Evolutionary conservation across 2,888 invertebrate species (phyloP).

Genomic region (Drosophila peninsularis): DNA sequence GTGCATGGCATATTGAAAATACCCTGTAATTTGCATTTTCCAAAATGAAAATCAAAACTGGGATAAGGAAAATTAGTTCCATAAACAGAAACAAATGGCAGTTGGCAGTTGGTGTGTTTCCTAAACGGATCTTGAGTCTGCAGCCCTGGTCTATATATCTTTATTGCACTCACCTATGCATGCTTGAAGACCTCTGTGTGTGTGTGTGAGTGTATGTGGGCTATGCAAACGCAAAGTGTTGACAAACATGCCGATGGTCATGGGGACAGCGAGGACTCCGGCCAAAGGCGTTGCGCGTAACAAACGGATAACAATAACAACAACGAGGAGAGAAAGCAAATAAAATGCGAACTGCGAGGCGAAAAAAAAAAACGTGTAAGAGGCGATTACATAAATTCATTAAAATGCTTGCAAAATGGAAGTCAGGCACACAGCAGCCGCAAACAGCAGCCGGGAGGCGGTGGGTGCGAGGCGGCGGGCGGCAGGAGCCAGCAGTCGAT

Average conservation of each 20-base stretch:
- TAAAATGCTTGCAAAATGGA: constrained; percentile 66
- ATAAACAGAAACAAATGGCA: too few species aligned
- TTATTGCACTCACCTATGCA: background rate
- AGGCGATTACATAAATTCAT: constrained; percentile 69
- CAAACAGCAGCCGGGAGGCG: constrained; percentile 14
- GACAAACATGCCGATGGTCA: constrained; percentile 50
- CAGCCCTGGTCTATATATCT: background rate
- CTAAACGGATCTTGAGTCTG: too few species aligned
- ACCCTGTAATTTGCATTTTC: too few species aligned
- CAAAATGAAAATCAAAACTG: too few species aligned
- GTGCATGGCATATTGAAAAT: too few species aligned
- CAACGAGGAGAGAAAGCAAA: constrained; percentile 25
- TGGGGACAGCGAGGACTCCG: constrained; percentile 19
- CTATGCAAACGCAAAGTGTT: constrained; percentile 49
- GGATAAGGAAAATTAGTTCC: too few species aligned
- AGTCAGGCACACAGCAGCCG: constrained; percentile 49
- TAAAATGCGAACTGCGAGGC: constrained; percentile 18
- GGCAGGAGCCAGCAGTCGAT: constrained; percentile 24
- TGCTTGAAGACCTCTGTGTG: background rate
- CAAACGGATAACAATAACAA: constrained; percentile 33
- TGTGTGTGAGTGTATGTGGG: constrained; percentile 15
- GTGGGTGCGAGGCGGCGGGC: background rate
- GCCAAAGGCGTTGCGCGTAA: constrained; percentile 32
- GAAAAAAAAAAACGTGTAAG: constrained; percentile 14
- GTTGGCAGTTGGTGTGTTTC: too few species aligned